Evolutionary conservation across 2,113 vertebrate species (phyloP).

Genomic region (Psilopsiagon aurifrons): DNA sequence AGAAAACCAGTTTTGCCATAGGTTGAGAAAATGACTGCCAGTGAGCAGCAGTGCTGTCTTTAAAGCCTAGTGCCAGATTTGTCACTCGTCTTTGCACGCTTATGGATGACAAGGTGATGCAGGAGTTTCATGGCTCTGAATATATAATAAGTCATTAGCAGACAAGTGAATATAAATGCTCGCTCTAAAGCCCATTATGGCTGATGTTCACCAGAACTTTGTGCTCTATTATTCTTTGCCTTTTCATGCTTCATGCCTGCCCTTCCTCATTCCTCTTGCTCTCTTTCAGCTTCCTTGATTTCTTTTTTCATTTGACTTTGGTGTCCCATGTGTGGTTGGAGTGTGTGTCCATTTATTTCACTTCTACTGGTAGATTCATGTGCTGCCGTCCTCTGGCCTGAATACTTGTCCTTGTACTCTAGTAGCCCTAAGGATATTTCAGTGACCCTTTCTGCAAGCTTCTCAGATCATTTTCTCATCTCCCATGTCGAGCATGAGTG

Average conservation of each 20-base stretch:
- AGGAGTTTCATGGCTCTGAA: constrained; percentile 10
- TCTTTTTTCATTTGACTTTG: neutral
- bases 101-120: neutral
- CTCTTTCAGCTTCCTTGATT: neutral
- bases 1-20: neutral
- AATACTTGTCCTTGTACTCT: constrained; percentile 33
- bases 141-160: constrained; percentile 33
- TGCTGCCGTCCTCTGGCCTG: neutral
- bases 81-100: neutral
- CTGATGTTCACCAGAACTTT: constrained; percentile 33
- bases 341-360: neutral
- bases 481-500: neutral
- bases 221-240: constrained; percentile 17
- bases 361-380: neutral
- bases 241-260: constrained; percentile 21
- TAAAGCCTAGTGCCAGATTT: neutral
- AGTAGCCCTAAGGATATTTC: constrained; percentile 36
- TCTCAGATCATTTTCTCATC: constrained; percentile 46
- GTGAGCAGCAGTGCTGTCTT: neutral
- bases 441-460: constrained; percentile 35
- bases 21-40: neutral
- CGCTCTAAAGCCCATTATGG: neutral
- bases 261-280: neutral
- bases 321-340: constrained; percentile 15
- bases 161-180: neutral